A percentile compares a stretch with the other conserved stretches of the same genome.
Evolutionary conservation across 2,113 vertebrate genomes (phyloP).

Genomic region (Larimichthys polyactis): DNA sequence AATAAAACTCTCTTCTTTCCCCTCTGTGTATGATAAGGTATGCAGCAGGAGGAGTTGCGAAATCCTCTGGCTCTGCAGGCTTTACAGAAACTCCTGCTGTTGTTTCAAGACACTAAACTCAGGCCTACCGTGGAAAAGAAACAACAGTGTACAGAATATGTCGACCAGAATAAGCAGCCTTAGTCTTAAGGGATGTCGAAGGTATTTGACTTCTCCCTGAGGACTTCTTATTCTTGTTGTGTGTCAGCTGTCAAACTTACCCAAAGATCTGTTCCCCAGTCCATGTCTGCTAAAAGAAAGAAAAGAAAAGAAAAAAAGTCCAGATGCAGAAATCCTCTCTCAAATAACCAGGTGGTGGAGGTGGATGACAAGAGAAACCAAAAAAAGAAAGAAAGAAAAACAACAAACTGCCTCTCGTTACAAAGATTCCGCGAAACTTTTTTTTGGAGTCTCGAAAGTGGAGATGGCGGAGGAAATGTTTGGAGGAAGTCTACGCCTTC

Average conservation of each 20-base stretch:
- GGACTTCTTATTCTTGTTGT: not conserved
- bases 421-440: slow-evolving; percentile 33
- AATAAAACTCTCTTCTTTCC: slow-evolving; percentile 11
- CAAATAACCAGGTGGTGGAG: slow-evolving; percentile 6
- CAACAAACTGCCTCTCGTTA: not conserved
- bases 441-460: slow-evolving; percentile 46
- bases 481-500: slow-evolving; percentile 81
- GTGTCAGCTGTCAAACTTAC: slow-evolving; percentile 78
- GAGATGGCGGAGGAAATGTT: slow-evolving; percentile 73
- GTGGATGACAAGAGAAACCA: too few relatives aligned
- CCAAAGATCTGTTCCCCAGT: slow-evolving; percentile 81
- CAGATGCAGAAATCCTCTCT: slow-evolving; percentile 9
- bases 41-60: slow-evolving; percentile 70
- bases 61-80: slow-evolving; percentile 49
- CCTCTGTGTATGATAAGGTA: slow-evolving; percentile 49
- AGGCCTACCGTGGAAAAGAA: slow-evolving; percentile 22
- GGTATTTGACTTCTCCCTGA: not conserved
- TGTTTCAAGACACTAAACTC: slow-evolving; percentile 16
- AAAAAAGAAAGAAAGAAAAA: not conserved
- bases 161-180: slow-evolving; percentile 25
- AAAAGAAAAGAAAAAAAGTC: not conserved
- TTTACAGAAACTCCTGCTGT: slow-evolving; percentile 33
- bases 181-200: slow-evolving; percentile 4
- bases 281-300: slow-evolving; percentile 72
- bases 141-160: not conserved